Percentiles rank a stretch among this genome's conserved stretches.
phyloP scores from a whole-genome alignment of 2,888 invertebrate species.

The Tiphia femorata region DNA sequence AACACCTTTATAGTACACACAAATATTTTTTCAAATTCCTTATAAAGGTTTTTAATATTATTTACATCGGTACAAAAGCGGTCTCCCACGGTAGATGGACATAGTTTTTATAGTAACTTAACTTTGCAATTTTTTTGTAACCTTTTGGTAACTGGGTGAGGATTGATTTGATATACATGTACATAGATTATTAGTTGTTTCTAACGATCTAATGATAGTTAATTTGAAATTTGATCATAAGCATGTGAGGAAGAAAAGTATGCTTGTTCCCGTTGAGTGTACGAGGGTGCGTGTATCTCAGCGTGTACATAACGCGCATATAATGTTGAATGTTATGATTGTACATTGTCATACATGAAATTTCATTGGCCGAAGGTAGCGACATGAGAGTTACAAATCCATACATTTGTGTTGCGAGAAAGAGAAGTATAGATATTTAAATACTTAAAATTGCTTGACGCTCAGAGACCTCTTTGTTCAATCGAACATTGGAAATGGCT shows the following conservation, averaged over 20 bases:
- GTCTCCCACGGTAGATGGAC: constrained; percentile 52
- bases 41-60: no score
- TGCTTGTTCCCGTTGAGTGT: constrained; percentile 21
- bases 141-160: constrained; percentile 60
- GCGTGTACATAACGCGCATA: constrained; percentile 1
- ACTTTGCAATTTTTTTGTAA: constrained; percentile 57
- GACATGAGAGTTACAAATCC: constrained; percentile 7
- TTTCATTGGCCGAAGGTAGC: constrained; percentile 5
- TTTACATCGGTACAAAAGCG: no score
- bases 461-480: constrained; percentile 39
- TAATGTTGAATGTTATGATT: constrained; percentile 10
- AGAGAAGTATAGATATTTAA: constrained; percentile 30
- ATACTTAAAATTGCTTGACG: constrained; percentile 36
- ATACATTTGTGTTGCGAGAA: constrained; percentile 13
- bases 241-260: constrained; percentile 21
- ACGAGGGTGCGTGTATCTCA: constrained; percentile 9
- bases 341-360: constrained; percentile 19
- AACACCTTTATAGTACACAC: no score
- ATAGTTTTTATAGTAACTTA: constrained; percentile 57
- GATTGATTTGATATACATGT: constrained; percentile 59
- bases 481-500: constrained; percentile 36
- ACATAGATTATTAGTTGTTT: constrained; percentile 57
- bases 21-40: no score
- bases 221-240: constrained; percentile 38
- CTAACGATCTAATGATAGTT: constrained; percentile 60